These are phyloP conservation scores for Boulengeromyrus knoepffleri DNA, from an alignment of 2,113 vertebrate genomes.

Conservation along the genomic window DNA sequence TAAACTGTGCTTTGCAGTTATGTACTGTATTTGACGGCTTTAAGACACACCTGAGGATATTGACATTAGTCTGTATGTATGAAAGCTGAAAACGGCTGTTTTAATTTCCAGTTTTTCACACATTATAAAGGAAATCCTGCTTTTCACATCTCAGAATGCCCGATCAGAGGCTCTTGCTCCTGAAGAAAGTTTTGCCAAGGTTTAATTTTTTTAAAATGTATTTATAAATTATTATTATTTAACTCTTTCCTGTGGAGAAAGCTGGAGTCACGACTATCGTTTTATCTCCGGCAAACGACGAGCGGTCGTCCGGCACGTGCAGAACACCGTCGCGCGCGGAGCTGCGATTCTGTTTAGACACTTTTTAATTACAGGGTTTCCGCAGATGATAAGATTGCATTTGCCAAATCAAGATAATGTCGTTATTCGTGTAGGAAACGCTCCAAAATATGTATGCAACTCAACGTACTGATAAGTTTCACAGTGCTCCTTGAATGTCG, in stretches of 20 bases:
- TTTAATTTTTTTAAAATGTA: not conserved
- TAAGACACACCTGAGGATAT: not conserved
- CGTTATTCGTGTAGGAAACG: not conserved
- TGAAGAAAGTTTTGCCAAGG: not conserved
- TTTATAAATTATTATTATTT: not conserved
- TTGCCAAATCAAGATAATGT: conserved; percentile 1
- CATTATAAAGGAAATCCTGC: not conserved
- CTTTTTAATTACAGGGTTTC: not conserved
- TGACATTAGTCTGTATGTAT: not conserved
- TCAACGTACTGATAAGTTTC: not conserved
- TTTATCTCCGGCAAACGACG: not conserved
- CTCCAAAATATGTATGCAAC: not conserved
- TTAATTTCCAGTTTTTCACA: conserved; percentile 8
- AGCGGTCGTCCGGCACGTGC: not conserved
- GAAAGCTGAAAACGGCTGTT: not conserved
- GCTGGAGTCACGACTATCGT: not conserved
- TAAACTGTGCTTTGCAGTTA: not conserved
- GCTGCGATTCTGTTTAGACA: not conserved
- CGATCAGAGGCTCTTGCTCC: not conserved
- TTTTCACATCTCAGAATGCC: not conserved
- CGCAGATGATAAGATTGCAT: not conserved
- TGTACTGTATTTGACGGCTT: not conserved
- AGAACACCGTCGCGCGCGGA: not conserved
- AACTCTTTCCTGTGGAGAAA: not conserved
- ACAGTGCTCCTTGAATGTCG: not conserved